These are phyloP conservation scores for Camponotus pennsylvanicus DNA, from an alignment of 1,140 invertebrate species.

Conservation along the genomic window DNA sequence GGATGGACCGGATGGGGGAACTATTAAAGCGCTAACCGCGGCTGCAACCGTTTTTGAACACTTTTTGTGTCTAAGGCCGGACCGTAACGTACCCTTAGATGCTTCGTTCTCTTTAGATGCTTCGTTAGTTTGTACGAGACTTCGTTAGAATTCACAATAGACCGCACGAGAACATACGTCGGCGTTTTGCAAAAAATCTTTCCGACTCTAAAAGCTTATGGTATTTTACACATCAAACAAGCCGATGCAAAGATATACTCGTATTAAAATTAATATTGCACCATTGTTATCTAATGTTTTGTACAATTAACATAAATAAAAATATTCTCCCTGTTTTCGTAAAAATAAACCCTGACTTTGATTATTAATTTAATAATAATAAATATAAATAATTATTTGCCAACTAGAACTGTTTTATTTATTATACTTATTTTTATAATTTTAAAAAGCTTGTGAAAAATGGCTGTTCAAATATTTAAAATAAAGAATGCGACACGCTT, in stretches of 20 bases:
- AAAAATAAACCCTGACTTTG: neutral
- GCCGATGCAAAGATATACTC: neutral
- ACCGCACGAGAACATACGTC: constrained; percentile 10
- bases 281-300: neutral
- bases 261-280: constrained; percentile 20
- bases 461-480: neutral
- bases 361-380: constrained; percentile 1
- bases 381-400: neutral
- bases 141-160: constrained; percentile 63
- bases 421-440: no score
- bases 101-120: constrained; percentile 67
- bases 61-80: constrained; percentile 74
- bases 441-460: no score
- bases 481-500: neutral
- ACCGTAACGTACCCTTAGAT: constrained; percentile 69
- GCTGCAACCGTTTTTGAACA: constrained; percentile 70
- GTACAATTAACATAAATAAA: neutral
- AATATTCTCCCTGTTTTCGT: neutral
- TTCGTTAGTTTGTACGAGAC: constrained; percentile 67
- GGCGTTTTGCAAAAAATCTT: constrained; percentile 43
- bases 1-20: constrained; percentile 72
- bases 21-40: constrained; percentile 62
- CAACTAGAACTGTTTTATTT: neutral
- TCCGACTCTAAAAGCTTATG: constrained; percentile 18
- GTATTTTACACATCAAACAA: constrained; percentile 26